Percentiles rank a stretch among this genome's conserved stretches.
Conservation (phyloP, 2,113 vertebrate species). For the Muscicapa adusta region DNA sequence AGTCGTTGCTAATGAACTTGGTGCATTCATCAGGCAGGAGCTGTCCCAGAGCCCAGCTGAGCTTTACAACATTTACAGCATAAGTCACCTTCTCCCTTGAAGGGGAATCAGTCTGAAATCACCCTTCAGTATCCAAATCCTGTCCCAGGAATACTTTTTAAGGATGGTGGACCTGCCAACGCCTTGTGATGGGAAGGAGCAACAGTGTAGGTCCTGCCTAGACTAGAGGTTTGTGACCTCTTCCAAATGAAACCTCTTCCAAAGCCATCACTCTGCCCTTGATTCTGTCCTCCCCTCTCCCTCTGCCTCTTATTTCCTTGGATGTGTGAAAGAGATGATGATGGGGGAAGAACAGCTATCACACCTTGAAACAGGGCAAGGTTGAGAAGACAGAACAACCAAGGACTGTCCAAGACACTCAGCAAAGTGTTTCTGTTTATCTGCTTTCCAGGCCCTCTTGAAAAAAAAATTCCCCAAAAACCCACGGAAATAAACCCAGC, state of each 20-base stretch:
- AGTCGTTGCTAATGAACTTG: background rate
- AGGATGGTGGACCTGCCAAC: fast-evolving
- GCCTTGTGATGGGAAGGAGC: background rate
- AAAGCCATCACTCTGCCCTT: background rate
- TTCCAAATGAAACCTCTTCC: background rate
- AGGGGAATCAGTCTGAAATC: background rate
- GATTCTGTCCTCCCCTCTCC: background rate
- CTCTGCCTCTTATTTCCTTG: background rate
- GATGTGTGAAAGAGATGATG: background rate
- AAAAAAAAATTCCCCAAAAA: background rate
- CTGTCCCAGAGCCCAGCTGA: background rate
- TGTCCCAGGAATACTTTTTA: background rate
- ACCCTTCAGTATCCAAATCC: background rate
- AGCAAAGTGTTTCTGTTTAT: background rate
- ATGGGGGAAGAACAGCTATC: background rate
- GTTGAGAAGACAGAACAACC: background rate
- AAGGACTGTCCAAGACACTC: background rate
- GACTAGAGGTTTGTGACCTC: background rate
- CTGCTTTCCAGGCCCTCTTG: background rate
- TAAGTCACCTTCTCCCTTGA: background rate
- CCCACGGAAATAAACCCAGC: background rate
- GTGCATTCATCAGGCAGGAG: background rate
- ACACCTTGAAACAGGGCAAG: background rate
- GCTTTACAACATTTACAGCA: background rate
- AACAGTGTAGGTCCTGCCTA: background rate